Evolutionary conservation across 2,888 invertebrate genomes (phyloP).

Genomic region (Agrochola macilenta): DNA sequence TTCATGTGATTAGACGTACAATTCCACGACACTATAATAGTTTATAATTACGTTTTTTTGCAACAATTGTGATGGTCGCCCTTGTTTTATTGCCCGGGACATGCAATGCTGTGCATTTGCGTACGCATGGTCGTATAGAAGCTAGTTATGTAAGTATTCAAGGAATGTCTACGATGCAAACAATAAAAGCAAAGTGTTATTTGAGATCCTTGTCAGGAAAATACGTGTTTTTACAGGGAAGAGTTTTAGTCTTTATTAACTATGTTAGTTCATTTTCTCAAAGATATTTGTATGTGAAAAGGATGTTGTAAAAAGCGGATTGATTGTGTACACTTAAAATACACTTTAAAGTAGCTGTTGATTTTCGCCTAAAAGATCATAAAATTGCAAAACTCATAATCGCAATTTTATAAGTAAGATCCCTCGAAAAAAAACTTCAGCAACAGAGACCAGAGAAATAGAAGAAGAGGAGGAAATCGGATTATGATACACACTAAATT

Average conservation of each 20-base stretch:
- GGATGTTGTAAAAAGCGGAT: neutral
- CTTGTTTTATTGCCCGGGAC: slow-evolving; percentile 62
- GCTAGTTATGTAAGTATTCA: slow-evolving; percentile 23
- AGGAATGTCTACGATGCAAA: slow-evolving; percentile 13
- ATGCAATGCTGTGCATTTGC: slow-evolving; percentile 57
- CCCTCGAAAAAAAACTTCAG: too few relatives aligned
- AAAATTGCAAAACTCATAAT: too few relatives aligned
- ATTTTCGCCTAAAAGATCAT: neutral
- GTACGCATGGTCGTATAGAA: slow-evolving; percentile 20
- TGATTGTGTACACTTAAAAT: neutral
- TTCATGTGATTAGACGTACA: slow-evolving; percentile 36
- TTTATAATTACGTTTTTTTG: slow-evolving; percentile 60
- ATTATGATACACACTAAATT: neutral
- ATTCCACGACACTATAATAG: slow-evolving; percentile 61
- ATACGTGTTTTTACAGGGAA: neutral
- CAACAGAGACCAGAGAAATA: neutral
- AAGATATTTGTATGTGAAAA: neutral
- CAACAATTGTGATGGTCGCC: slow-evolving; percentile 42
- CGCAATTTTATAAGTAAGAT: too few relatives aligned
- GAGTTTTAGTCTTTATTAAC: neutral
- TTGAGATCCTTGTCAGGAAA: slow-evolving; percentile 15
- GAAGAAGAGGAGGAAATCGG: neutral
- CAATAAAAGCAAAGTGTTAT: neutral
- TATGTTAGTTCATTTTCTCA: too few relatives aligned
- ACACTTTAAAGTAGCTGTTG: neutral